A percentile compares a stretch with the other conserved stretches of the same genome.
These are phyloP conservation scores for Drosophila lutescens DNA, from an alignment of 2,888 invertebrate species.

Conservation along the genomic window DNA sequence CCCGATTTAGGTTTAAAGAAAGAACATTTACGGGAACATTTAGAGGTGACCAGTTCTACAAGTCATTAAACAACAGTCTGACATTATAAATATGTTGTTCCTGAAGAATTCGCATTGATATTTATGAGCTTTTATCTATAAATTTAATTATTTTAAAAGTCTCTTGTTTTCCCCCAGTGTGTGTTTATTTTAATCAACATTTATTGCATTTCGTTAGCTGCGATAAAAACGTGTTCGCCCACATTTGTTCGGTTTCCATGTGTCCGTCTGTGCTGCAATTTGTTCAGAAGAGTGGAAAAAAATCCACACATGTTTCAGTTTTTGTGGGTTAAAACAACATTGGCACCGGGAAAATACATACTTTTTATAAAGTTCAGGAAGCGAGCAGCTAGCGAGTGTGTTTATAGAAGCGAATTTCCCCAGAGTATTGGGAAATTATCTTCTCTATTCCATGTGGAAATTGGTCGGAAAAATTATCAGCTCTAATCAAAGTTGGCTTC, in stretches of 20 bases:
- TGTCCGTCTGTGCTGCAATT: slow-evolving; percentile 39
- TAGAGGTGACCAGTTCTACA: no score
- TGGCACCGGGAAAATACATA: slow-evolving; percentile 59
- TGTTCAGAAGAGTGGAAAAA: slow-evolving; percentile 35
- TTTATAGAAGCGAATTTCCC: slow-evolving; percentile 30
- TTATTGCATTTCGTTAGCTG: slow-evolving; percentile 73
- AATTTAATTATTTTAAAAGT: no score
- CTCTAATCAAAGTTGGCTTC: slow-evolving; percentile 26
- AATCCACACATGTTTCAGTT: slow-evolving; percentile 64
- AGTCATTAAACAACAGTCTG: no score
- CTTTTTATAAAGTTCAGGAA: slow-evolving; percentile 34
- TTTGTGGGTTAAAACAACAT: slow-evolving; percentile 73
- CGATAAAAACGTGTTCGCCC: slow-evolving; percentile 82
- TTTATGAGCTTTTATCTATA: no score
- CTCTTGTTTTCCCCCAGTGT: slow-evolving; percentile 20
- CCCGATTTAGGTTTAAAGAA: no score
- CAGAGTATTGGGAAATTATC: slow-evolving; percentile 15
- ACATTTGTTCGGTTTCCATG: slow-evolving; percentile 58
- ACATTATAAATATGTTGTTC: no score
- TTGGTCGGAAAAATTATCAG: slow-evolving; percentile 18
- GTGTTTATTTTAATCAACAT: slow-evolving; percentile 76
- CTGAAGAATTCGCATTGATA: no score
- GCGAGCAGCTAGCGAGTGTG: slow-evolving; percentile 27
- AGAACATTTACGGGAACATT: no score
- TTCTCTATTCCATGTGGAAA: background rate